Evolutionary conservation across 92 coral and sea anemone genomes (phyloP).

Genomic region (Epizoanthus illoricatus): DNA sequence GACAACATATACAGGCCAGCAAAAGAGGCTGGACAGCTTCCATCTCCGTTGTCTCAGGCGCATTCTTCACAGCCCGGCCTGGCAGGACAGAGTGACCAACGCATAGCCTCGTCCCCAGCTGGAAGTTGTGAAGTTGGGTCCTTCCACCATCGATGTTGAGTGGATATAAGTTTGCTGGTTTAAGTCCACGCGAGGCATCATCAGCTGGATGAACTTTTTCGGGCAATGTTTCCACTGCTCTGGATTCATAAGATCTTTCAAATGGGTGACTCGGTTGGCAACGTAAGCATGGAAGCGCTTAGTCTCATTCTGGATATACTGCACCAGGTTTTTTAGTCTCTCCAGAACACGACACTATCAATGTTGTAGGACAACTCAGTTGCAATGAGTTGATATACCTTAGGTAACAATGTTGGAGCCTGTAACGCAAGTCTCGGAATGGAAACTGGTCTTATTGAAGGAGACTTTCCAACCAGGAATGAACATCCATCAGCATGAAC

Average conservation of each 20-base stretch:
- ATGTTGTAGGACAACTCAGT: slow-evolving; percentile 39
- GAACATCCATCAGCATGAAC: slow-evolving; percentile 42
- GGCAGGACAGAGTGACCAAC: too few relatives aligned
- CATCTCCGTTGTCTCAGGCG: too few relatives aligned
- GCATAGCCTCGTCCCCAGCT: too few relatives aligned
- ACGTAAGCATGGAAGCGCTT: slow-evolving; percentile 48
- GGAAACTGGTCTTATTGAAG: slow-evolving; percentile 11
- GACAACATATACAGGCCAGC: too few relatives aligned
- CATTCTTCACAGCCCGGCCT: too few relatives aligned
- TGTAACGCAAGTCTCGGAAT: slow-evolving; percentile 23
- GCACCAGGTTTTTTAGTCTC: slow-evolving; percentile 39
- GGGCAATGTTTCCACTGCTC: slow-evolving; percentile 48
- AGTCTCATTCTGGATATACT: slow-evolving; percentile 47
- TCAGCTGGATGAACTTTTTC: slow-evolving; percentile 38
- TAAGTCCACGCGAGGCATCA: slow-evolving; percentile 49
- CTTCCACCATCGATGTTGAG: slow-evolving; percentile 36
- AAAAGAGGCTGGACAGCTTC: too few relatives aligned
- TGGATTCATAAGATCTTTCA: slow-evolving; percentile 35
- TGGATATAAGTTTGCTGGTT: slow-evolving; percentile 46
- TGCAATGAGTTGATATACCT: slow-evolving; percentile 30
- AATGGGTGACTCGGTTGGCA: slow-evolving; percentile 42
- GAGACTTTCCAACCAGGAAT: slow-evolving; percentile 48
- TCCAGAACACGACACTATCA: slow-evolving; percentile 41
- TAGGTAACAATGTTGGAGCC: slow-evolving; percentile 27
- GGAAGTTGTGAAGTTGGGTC: background rate